Evolutionary conservation across 1,140 invertebrate species (phyloP), one percentile per base, ranked within the genome.

Genomic region (Prorops nasuta): DNA sequence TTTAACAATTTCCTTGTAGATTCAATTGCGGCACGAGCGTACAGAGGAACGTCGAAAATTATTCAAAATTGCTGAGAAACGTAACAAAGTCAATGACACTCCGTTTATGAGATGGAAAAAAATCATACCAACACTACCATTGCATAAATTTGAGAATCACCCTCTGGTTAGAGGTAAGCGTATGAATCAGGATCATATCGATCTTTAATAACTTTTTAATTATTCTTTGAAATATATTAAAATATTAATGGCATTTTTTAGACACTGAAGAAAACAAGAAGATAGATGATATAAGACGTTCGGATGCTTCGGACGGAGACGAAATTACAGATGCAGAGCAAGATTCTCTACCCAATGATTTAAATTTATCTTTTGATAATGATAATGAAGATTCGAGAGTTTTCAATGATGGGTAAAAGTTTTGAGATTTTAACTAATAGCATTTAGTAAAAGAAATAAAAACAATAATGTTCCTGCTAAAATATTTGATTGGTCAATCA

Each of bases 31-130:
- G 35, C 81, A 91, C 60, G 94, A 97, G 72, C 80, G 94, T 38
- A 95, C 92, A 0, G 94, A 96, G 77, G 94, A 96, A 67, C 81
- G 94, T 56, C 83, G 90, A 56, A 96, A 96, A 80, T 89, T 96
- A 81, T 94, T 94, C 58, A 89, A 92, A 78, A 83, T 95, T 63
- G 90, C 84, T 1, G 91, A 86, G 58, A 80, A 82, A 56, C 79
- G 83, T 59, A 69, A 85, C 1, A 72, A 81, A 46, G 69, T 79
- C 24, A 74, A 81, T 7, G 84, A 84, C 17, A 82, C 81, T 0
- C 82, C 86, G 2, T 83, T 86, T 64, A 65, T 77, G 1, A 81
- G 83, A 59, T 89, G 87, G 86, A 87, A 86, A 64, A 87, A 86
- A 72, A 81, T 87, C 9, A 61, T 89, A 12, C 84, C 84, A 3